Evolutionary conservation across 2,113 vertebrate genomes (phyloP), one percentile per base, ranked within the genome.

Genomic region (Tachysurus vachellii): DNA sequence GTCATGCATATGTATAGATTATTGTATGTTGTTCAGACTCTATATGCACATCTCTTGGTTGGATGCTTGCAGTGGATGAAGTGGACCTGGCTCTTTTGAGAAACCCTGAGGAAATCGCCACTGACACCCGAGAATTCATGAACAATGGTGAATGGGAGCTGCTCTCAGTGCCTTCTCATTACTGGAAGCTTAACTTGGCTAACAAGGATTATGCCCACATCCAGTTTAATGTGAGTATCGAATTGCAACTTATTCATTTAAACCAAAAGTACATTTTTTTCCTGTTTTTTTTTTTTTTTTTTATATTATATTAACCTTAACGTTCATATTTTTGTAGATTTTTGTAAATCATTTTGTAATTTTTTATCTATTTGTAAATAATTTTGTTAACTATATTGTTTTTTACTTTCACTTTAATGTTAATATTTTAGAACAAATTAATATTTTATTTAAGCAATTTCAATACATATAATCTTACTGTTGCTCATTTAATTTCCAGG

Each of bases 131-230:
- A 73, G 87, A 93, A 76, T 97, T 96, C 90, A 91, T 97, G 94
- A 95, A 96, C 56, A 93, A 96, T 4, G 95, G 96, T 0, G 97
- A 97, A 86, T 97, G 97, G 96, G 96, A 97, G 68, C 95, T 97
- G 86, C 92, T 97, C 42, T 96, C 96, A 16, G 92, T 97, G 54
- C 95, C 95, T 3, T 95, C 96, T 1, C 87, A 84, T 5, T 97
- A 96, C 90, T 91, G 89, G 88, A 88, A 92, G 61, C 87, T 94
- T 56, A 94, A 88, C 68, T 93, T 92, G 14, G 93, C 93, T 2
- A 59, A 92, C 82, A 93, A 92, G 0, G 92, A 95, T 86, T 96
- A 96, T 4, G 96, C 97, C 2, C 96, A 96, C 91, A 95, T 97
- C 93, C 95, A 93, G 88, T 97, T 97, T 90, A 94, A 97, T 0